phyloP scores from a whole-genome alignment of 1,140 invertebrate species.

The Mycetomoellerius zeteki region DNA sequence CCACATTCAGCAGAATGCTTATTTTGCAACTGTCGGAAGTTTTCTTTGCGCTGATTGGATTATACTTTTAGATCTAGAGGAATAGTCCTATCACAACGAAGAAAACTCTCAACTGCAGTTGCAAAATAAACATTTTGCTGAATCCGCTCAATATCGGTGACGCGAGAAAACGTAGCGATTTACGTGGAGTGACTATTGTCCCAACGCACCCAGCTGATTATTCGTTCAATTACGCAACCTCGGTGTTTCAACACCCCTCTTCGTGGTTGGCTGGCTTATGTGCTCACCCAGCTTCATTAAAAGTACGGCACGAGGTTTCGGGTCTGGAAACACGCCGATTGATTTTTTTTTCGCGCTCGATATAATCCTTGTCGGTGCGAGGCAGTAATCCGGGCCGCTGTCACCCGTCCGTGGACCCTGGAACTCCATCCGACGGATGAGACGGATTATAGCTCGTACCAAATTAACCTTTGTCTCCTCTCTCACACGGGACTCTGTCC shows the following conservation, averaged over 20 bases:
- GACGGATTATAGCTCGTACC: slow-evolving; percentile 86
- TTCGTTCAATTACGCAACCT: slow-evolving; percentile 55
- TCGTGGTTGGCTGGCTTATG: slow-evolving; percentile 34
- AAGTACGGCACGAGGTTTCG: slow-evolving; percentile 74
- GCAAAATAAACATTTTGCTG: too few species aligned
- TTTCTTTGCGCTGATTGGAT: too few species aligned
- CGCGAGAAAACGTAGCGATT: background rate
- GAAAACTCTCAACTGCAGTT: too few species aligned
- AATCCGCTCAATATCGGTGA: slow-evolving; percentile 2
- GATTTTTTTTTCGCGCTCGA: slow-evolving; percentile 84
- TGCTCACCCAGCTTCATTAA: slow-evolving; percentile 79
- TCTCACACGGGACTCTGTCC: slow-evolving; percentile 23
- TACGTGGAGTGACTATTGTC: background rate
- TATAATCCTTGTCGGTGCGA: slow-evolving; percentile 86
- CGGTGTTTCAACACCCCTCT: background rate
- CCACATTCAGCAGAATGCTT: background rate
- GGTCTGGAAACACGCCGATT: slow-evolving; percentile 80
- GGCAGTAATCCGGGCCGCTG: slow-evolving; percentile 85
- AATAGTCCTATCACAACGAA: too few species aligned
- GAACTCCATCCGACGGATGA: slow-evolving; percentile 80
- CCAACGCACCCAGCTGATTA: slow-evolving; percentile 32
- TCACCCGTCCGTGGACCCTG: slow-evolving; percentile 77
- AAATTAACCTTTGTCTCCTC: slow-evolving; percentile 85
- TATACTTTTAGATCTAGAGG: too few species aligned
- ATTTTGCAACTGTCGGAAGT: too few species aligned